Evolutionary conservation across 2,797 vertebrate species (phyloP).

Genomic region (Sebastes dallii): DNA sequence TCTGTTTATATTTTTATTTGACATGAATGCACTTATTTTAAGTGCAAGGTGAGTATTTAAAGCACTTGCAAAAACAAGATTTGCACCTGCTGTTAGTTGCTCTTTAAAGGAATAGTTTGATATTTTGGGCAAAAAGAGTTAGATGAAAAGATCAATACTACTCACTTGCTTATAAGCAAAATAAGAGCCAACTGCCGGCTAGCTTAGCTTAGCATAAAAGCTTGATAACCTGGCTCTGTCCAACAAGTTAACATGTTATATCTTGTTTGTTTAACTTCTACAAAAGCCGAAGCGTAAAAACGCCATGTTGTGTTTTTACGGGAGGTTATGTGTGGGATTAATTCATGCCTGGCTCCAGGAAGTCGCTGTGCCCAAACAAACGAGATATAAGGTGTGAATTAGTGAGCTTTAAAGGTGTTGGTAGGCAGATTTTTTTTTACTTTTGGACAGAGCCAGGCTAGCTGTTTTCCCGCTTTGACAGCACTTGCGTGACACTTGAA

Average conservation of each 20-base stretch:
- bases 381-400: background rate
- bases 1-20: conserved; percentile 1
- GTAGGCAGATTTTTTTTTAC: background rate
- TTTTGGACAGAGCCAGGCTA: background rate
- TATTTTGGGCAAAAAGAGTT: background rate
- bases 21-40: background rate
- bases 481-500: background rate
- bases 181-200: background rate
- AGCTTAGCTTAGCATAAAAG: background rate
- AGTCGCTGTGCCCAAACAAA: background rate
- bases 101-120: background rate
- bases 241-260: background rate
- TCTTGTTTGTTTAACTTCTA: background rate
- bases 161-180: background rate
- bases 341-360: background rate
- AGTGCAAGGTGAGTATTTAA: background rate
- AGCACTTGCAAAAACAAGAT: background rate
- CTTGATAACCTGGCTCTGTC: background rate
- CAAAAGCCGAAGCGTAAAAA: background rate
- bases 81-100: background rate
- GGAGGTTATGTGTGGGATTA: background rate
- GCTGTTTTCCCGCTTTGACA: background rate
- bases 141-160: background rate
- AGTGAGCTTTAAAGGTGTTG: background rate
- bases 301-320: background rate